These are phyloP conservation scores for Paguma larvata DNA, from an alignment of 2,797 vertebrate species.

Conservation along the genomic window DNA sequence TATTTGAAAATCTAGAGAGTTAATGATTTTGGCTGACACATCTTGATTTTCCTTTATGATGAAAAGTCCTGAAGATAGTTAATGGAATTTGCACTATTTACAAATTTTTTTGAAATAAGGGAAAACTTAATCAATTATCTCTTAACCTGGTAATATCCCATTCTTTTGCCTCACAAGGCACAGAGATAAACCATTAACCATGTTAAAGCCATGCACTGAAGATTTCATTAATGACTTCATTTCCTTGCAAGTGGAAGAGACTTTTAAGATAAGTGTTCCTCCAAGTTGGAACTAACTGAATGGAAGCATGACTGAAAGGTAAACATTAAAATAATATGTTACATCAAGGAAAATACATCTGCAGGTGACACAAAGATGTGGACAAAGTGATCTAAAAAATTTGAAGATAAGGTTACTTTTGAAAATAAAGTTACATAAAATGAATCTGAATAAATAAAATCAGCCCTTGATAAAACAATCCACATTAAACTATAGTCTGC, in stretches of 20 bases:
- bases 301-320: background rate
- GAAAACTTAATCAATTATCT: slow-evolving; percentile 65
- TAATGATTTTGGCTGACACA: background rate
- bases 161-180: slow-evolving; percentile 46
- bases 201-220: background rate
- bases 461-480: background rate
- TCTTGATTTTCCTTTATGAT: slow-evolving; percentile 26
- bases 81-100: slow-evolving; percentile 49
- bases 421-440: slow-evolving; percentile 31
- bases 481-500: background rate
- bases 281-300: background rate
- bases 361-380: background rate
- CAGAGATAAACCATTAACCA: background rate
- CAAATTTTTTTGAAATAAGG: slow-evolving; percentile 66
- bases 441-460: background rate
- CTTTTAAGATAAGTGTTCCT: background rate
- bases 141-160: slow-evolving; percentile 68
- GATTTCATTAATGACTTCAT: slow-evolving; percentile 16
- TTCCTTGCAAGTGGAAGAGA: background rate
- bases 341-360: background rate
- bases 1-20: background rate
- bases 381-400: background rate
- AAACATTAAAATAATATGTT: background rate
- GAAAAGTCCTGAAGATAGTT: slow-evolving; percentile 32
- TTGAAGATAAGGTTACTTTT: slow-evolving; percentile 34